phyloP scores from a whole-genome alignment of 2,888 invertebrate genomes.

The Oxycera nigricornis region DNA sequence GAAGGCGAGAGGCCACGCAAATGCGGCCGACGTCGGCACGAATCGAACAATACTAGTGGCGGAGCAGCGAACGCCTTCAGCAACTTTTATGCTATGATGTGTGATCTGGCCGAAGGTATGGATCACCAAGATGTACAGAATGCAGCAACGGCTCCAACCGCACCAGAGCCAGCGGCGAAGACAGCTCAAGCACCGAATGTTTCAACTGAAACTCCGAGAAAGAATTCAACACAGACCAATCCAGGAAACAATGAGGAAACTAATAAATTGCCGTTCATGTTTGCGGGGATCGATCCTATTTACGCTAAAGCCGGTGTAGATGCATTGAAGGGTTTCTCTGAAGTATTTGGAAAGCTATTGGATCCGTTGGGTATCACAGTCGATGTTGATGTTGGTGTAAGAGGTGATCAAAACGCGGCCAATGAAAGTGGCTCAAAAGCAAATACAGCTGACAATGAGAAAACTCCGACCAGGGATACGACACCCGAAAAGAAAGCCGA shows the following conservation, averaged over 20 bases:
- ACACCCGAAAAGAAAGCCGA: neutral
- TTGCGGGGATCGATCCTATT: slow-evolving; percentile 22
- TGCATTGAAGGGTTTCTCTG: slow-evolving; percentile 59
- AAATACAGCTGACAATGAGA: neutral
- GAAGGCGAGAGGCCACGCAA: slow-evolving; percentile 6
- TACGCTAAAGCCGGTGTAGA: slow-evolving; percentile 57
- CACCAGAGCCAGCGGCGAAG: neutral
- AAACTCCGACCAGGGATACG: neutral
- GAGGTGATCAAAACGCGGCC: neutral
- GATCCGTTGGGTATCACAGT: slow-evolving; percentile 53
- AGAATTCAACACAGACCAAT: neutral
- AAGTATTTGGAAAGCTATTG: slow-evolving; percentile 60
- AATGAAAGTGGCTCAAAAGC: neutral
- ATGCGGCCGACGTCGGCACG: slow-evolving; percentile 49
- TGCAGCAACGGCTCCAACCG: slow-evolving; percentile 27
- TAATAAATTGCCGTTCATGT: neutral
- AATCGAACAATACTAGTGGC: slow-evolving; percentile 29
- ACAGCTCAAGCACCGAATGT: neutral
- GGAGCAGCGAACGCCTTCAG: slow-evolving; percentile 50
- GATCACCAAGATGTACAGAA: slow-evolving; percentile 35
- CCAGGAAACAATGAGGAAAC: neutral
- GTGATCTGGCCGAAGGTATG: slow-evolving; percentile 53
- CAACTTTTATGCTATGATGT: slow-evolving; percentile 54
- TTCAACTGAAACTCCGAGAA: neutral
- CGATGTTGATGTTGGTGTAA: slow-evolving; percentile 41